These are phyloP conservation scores for Brachypodius melanocephalos DNA, from an alignment of 2,113 vertebrate genomes.

Conservation along the genomic window DNA sequence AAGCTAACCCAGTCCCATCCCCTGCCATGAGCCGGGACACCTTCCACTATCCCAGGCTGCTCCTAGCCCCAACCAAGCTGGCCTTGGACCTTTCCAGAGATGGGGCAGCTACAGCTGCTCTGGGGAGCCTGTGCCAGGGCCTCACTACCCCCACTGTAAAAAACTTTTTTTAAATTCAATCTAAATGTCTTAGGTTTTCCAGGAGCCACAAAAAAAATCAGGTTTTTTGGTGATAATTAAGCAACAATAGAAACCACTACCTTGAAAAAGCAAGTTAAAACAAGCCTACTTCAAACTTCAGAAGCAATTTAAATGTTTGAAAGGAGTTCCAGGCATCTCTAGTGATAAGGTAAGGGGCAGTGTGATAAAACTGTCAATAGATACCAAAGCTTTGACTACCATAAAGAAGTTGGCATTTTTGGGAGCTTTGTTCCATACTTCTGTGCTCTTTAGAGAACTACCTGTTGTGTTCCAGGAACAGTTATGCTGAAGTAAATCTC, in stretches of 20 bases:
- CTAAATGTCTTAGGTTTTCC: background rate
- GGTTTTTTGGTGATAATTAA: rapidly evolving
- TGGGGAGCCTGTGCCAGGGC: background rate
- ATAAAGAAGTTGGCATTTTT: background rate
- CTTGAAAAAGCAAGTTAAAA: background rate
- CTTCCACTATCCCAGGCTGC: background rate
- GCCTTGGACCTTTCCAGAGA: background rate
- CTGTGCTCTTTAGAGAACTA: background rate
- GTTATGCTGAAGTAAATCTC: background rate
- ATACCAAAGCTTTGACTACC: background rate
- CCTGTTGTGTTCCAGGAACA: background rate
- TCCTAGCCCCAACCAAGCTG: background rate
- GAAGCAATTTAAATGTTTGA: background rate
- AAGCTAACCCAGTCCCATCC: background rate
- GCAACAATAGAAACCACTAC: background rate
- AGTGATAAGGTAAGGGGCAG: background rate
- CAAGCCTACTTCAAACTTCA: background rate
- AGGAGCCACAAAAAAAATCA: background rate
- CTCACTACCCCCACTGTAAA: rapidly evolving
- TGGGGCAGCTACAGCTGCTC: background rate
- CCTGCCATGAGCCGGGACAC: background rate
- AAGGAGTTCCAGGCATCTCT: background rate
- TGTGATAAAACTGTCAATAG: background rate
- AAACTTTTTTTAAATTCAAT: background rate
- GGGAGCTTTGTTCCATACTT: background rate